Base-by-base conservation (phyloP, 2,113 vertebrate genomes). In the Hiodon alosoides region DNA sequence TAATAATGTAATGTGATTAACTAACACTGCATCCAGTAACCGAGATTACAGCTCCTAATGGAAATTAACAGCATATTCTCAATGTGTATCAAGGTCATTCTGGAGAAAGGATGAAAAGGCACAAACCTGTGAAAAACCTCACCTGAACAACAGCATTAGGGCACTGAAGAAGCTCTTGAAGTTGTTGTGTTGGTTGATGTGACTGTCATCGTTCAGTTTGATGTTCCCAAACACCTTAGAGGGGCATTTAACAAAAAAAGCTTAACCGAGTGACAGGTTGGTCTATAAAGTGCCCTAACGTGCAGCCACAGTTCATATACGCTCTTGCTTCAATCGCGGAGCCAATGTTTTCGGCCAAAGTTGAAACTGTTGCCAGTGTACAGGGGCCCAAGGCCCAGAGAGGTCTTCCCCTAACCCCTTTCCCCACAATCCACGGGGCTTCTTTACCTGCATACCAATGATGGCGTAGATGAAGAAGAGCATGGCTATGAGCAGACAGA, bases 391-490 rank as follows among this genome's bases (percentile, higher is more conserved):
- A 31, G 31, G 1, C 31, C 31, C 31, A 31, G 31, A 31, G 31
- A 46, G 7, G 62, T 7, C 62, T 17, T 65, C 7, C 62, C n/a
- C 13, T n/a, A 17, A 13, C 62, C 64, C n/a, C 0, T 4, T 14
- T n/a, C n/a, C n/a, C n/a, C n/a, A 46, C 64, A 31, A 8, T 31
- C 31, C 31, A 31, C 31, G 31, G 31, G 31, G 31, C 31, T 31
- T 51, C n/a, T 74, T 89, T 81, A 99, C 97, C 96, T 99, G 97
- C 97, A 99, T 99, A 76, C 97, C 97, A 64, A 99, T 99, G 79
- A 99, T 99, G 57, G 97, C 97, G 0, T 99, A 99, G 83, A 99
- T 99, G 90, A 99, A 99, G 91, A 99, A 99, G 47, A 99, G 93
- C 97, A 99, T 99, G 67, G 96, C 97, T 2, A 99, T 99, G 80